Base-by-base conservation (phyloP, 2,888 invertebrate species). In the Chouioia cunea region DNA sequence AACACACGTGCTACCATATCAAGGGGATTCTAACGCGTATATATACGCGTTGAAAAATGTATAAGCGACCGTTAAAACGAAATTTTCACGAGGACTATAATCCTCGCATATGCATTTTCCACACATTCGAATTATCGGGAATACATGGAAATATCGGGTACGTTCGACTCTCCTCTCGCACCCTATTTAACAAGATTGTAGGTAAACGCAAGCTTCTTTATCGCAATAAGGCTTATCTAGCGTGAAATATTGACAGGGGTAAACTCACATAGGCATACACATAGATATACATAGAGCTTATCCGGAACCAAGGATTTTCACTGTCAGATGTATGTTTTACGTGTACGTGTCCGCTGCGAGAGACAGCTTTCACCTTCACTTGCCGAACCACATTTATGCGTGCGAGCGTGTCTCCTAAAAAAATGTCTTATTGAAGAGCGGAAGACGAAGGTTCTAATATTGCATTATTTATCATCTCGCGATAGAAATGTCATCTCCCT, bases 191-290 rank as follows among this genome's bases (percentile, higher is more conserved):
- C 68, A 62, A 68, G 54, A 44, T 47, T 59, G 65, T 65, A 54
- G 54, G 65, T 65, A 62, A 60, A 65, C 56, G 44, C 23, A 53
- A 62, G 62, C 65, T 69, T 65, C 69, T 73, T 73, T 69, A 73
- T 73, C 69, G 69, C 73, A 69, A 73, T 73, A 66, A 73, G 69
- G 69, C 63, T 73, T 73, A 73, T 73, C 73, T 65, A 63, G 69
- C 73, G 69, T 73, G 73, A 73, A 70, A 73, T 73, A 73, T 73
- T 73, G 73, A 73, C 73, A 70, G 70, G 70, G 52, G 67, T 22
- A 36, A 36, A 36, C 36, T 10, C 6, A 36, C 36, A 36, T n/a
- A n/a, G n/a, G n/a, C 36, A 36, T 12, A 36, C 36, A 36, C 27
- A 27, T 6, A 27, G 27, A 36, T 12, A 36, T 6, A 36, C 36